Conservation (phyloP, 2,797 vertebrate species). For the Sebastes flavidus region DNA sequence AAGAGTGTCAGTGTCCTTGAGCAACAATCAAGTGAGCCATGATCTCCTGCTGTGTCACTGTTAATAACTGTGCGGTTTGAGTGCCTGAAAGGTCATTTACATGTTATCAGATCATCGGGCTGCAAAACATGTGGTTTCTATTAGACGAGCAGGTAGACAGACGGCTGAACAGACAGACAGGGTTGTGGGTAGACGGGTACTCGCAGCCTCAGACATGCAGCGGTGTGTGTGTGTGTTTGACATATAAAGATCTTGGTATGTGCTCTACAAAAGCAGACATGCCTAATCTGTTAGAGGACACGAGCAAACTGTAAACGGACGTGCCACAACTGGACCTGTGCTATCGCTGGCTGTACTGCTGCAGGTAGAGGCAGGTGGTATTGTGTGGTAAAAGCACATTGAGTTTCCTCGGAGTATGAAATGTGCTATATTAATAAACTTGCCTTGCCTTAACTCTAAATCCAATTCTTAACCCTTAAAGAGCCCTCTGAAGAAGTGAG, state of each 20-base stretch:
- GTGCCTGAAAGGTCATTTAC: neutral
- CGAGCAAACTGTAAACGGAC: conserved; percentile 2
- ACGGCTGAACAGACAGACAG: neutral
- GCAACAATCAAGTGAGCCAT: neutral
- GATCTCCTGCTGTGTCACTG: neutral
- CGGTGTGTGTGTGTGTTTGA: neutral
- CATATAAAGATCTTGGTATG: conserved; percentile 20
- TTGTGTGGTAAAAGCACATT: neutral
- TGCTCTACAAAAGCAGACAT: conserved; percentile 18
- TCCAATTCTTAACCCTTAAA: neutral
- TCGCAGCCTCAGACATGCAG: too few species aligned
- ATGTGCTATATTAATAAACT: neutral
- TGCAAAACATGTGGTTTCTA: neutral
- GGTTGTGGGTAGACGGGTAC: neutral
- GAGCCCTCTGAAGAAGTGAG: neutral
- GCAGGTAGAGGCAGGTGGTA: conserved; percentile 15
- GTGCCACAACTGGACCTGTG: conserved; percentile 12
- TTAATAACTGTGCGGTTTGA: neutral
- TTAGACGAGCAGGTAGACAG: neutral
- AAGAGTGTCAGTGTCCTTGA: neutral
- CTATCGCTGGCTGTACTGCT: neutral
- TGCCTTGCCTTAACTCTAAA: neutral
- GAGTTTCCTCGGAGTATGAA: neutral
- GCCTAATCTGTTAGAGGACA: conserved; percentile 4
- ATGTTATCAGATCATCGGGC: neutral